phyloP scores from a whole-genome alignment of 2,113 vertebrate species.

The Struthio camelus region DNA sequence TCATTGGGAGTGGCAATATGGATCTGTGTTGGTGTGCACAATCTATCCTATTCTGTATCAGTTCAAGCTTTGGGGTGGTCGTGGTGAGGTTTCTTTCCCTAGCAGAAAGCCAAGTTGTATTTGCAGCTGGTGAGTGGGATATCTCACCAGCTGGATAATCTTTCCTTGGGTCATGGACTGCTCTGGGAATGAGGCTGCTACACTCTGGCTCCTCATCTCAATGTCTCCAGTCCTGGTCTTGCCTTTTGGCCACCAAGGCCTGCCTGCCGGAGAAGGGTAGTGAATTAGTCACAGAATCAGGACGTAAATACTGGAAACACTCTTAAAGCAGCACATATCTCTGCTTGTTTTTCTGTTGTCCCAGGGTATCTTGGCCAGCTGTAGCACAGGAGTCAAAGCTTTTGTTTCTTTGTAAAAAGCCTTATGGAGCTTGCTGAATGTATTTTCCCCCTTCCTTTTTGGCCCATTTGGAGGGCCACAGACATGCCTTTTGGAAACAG shows the following conservation, averaged over 20 bases:
- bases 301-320: conserved; percentile 28
- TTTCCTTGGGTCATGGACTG: conserved; percentile 19
- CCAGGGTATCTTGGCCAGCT: conserved; percentile 41
- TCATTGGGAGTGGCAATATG: background rate
- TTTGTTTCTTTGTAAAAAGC: conserved; percentile 17
- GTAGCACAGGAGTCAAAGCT: background rate
- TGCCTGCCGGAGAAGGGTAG: background rate
- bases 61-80: background rate
- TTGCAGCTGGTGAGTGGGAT: conserved; percentile 29
- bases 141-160: conserved; percentile 56
- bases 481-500: background rate
- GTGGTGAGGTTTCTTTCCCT: background rate
- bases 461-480: background rate
- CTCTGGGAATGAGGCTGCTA: conserved; percentile 41
- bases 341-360: conserved; percentile 32
- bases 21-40: background rate
- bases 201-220: background rate
- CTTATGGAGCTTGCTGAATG: background rate
- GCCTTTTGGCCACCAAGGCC: conserved; percentile 12
- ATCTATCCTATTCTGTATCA: background rate
- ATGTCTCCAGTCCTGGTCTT: conserved; percentile 30
- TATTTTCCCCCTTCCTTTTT: background rate
- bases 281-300: conserved; percentile 35
- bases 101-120: background rate
- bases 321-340: conserved; percentile 13